Conservation (phyloP, 2,797 vertebrate genomes). For the Mormyrops attenuatus region DNA sequence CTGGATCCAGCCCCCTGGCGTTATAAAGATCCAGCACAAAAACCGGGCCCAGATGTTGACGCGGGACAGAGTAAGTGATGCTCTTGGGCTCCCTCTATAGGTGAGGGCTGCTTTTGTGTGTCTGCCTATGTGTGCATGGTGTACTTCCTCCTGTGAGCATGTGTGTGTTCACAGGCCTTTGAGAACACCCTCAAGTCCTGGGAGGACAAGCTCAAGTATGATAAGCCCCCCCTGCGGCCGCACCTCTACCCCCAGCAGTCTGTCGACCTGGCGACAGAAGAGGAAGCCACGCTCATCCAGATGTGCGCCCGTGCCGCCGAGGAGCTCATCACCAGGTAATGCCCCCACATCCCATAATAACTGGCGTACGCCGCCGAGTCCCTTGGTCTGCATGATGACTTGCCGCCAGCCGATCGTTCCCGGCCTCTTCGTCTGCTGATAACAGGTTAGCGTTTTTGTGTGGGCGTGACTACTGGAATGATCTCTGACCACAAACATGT, state of each 20-base stretch:
- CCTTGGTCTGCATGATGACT: background rate
- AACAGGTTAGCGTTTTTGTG: background rate
- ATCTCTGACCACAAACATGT: background rate
- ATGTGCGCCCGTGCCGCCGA: conserved; percentile 84
- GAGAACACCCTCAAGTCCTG: conserved; percentile 96
- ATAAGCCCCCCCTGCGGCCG: conserved; percentile 82
- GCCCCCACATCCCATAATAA: background rate
- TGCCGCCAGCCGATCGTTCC: background rate
- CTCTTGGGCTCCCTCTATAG: background rate
- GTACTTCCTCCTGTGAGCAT: background rate
- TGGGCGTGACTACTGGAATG: background rate
- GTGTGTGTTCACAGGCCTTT: conserved; percentile 70
- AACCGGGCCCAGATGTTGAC: conserved; percentile 97
- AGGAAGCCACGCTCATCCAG: conserved; percentile 79
- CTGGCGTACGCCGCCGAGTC: background rate
- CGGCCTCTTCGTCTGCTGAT: background rate
- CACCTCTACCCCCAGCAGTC: conserved; percentile 87
- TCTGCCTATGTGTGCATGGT: conserved; percentile 3
- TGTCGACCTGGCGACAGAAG: conserved; percentile 84
- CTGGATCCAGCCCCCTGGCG: conserved; percentile 93
- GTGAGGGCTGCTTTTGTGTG: background rate
- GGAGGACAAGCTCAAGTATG: conserved; percentile 95
- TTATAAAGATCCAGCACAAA: conserved; percentile 97
- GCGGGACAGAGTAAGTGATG: conserved; percentile 80
- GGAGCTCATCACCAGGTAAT: conserved; percentile 88